Evolutionary conservation across 2,888 invertebrate species (phyloP).

Genomic region (Nomada fucata): DNA sequence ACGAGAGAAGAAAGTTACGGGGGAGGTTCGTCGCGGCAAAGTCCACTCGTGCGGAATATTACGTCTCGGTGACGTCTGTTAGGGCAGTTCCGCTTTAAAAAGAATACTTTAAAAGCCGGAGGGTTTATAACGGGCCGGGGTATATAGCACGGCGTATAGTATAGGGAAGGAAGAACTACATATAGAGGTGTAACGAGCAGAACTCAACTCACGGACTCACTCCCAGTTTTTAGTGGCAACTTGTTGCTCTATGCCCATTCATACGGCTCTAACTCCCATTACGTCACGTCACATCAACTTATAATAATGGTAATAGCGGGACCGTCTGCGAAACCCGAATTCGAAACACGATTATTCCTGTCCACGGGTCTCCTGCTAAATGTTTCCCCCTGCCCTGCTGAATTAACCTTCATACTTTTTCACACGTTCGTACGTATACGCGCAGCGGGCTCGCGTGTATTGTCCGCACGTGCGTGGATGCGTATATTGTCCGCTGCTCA

Average conservation of each 20-base stretch:
- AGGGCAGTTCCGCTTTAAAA: slow-evolving; percentile 84
- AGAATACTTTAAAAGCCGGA: slow-evolving; percentile 84
- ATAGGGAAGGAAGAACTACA: slow-evolving; percentile 84
- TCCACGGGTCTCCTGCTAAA: slow-evolving; percentile 55
- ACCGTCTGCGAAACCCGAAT: slow-evolving; percentile 74
- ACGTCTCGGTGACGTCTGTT: slow-evolving; percentile 81
- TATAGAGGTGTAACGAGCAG: slow-evolving; percentile 84
- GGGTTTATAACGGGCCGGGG: slow-evolving; percentile 83
- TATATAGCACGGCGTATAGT: slow-evolving; percentile 81
- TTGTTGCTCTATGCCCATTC: slow-evolving; percentile 84
- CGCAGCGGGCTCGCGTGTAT: neutral
- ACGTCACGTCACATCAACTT: slow-evolving; percentile 85
- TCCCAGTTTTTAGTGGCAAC: slow-evolving; percentile 85
- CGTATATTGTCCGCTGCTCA: neutral
- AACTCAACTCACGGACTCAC: slow-evolving; percentile 85
- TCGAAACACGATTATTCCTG: slow-evolving; percentile 78
- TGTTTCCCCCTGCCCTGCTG: slow-evolving; percentile 51
- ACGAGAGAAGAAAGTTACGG: no score
- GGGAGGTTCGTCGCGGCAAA: slow-evolving; percentile 36
- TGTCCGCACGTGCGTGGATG: neutral
- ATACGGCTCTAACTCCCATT: slow-evolving; percentile 84
- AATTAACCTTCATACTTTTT: slow-evolving; percentile 59
- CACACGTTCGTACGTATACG: neutral
- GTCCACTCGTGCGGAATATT: slow-evolving; percentile 71
- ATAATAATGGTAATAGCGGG: slow-evolving; percentile 83